phyloP scores from a whole-genome alignment of 2,888 invertebrate species.

The Brenthis daphne region DNA sequence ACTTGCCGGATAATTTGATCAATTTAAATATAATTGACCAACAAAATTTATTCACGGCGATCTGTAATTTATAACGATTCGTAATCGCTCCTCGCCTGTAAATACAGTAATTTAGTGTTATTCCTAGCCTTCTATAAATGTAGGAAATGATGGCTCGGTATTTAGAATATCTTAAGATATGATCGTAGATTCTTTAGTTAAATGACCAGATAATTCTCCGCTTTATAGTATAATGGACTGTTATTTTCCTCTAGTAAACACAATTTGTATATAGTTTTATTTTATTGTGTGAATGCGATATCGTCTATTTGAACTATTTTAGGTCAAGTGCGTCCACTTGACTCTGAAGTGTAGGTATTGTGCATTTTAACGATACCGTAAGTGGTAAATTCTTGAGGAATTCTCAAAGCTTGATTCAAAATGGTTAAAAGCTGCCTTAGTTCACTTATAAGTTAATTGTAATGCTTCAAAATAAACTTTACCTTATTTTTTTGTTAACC shows the following conservation, averaged over 20 bases:
- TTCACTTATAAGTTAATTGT: not conserved
- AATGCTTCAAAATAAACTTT: not conserved
- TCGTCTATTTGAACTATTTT: constrained; percentile 35
- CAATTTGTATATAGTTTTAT: not conserved
- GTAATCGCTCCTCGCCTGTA: constrained; percentile 36
- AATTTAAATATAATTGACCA: constrained; percentile 55
- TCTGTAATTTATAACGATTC: constrained; percentile 44
- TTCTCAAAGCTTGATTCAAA: constrained; percentile 9
- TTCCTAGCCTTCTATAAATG: constrained; percentile 27
- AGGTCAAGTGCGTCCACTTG: constrained; percentile 42
- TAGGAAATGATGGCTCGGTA: constrained; percentile 27
- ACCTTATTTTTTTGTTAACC: too few species aligned
- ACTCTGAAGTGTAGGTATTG: constrained; percentile 26
- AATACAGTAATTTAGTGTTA: constrained; percentile 38
- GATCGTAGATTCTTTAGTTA: constrained; percentile 6
- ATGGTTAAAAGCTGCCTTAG: not conserved
- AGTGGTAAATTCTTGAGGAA: constrained; percentile 27
- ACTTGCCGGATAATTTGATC: constrained; percentile 56
- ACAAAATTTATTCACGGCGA: constrained; percentile 48
- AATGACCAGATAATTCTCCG: constrained; percentile 9
- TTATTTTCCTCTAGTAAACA: not conserved
- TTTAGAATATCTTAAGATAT: constrained; percentile 23
- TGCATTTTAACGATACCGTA: constrained; percentile 29
- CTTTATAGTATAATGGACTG: constrained; percentile 23
- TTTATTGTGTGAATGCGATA: constrained; percentile 25